Percentiles rank a stretch among this genome's conserved stretches.
These are phyloP conservation scores for Drosophila guanche DNA, from an alignment of 1,140 invertebrate genomes.

Conservation along the genomic window DNA sequence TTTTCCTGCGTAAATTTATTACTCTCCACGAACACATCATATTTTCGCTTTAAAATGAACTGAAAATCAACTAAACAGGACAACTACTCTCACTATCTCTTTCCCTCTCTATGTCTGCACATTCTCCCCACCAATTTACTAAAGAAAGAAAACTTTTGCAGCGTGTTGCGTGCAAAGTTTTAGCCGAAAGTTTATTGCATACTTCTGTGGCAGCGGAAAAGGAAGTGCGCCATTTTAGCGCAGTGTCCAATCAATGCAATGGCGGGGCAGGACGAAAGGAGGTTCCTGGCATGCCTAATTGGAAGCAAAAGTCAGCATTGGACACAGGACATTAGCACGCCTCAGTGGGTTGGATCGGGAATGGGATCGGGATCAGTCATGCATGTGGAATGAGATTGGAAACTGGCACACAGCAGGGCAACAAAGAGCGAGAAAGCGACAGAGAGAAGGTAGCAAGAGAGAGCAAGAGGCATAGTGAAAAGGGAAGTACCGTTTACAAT, in stretches of 20 bases:
- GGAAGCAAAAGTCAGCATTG: slow-evolving; percentile 53
- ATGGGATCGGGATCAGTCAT: slow-evolving; percentile 31
- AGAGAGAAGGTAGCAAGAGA: slow-evolving; percentile 5
- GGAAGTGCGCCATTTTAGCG: slow-evolving; percentile 57
- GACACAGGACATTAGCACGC: slow-evolving; percentile 63
- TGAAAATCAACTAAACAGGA: too few species aligned
- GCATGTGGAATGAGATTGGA: slow-evolving; percentile 49
- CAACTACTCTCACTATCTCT: not conserved
- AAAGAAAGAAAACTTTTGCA: slow-evolving; percentile 43
- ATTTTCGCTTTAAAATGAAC: too few species aligned
- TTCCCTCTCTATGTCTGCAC: too few species aligned
- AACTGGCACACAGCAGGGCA: slow-evolving; percentile 22
- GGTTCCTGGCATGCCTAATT: slow-evolving; percentile 55
- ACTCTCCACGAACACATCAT: too few species aligned
- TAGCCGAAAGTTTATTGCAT: slow-evolving; percentile 56
- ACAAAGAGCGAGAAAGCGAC: slow-evolving; percentile 11
- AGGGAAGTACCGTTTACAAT: slow-evolving; percentile 50
- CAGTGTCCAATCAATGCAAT: slow-evolving; percentile 58
- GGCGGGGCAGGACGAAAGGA: slow-evolving; percentile 1
- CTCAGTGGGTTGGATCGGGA: slow-evolving; percentile 8
- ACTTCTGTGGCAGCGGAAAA: slow-evolving; percentile 29
- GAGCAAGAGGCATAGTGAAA: not conserved
- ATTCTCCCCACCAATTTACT: not conserved
- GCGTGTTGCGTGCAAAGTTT: slow-evolving; percentile 44
- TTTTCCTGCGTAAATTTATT: too few species aligned